Evolutionary conservation across 2,888 invertebrate species (phyloP).

Genomic region (Epistrophe grossulariae): DNA sequence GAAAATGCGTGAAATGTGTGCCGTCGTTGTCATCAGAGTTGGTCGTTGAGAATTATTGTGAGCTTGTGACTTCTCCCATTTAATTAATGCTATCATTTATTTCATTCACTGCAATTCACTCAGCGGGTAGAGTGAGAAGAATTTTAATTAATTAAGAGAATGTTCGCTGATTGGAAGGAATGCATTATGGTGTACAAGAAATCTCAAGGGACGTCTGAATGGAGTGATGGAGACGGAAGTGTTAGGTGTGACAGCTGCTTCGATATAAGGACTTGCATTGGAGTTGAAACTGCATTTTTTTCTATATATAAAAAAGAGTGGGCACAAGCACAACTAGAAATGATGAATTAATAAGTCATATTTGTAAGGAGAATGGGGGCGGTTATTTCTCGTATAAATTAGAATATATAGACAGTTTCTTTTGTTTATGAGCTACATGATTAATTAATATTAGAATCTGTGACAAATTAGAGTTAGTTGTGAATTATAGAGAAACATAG

Average conservation of each 20-base stretch:
- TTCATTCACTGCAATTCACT: slow-evolving; percentile 71
- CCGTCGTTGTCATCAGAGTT: slow-evolving; percentile 5
- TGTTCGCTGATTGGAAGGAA: slow-evolving; percentile 43
- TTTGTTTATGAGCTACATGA: background rate
- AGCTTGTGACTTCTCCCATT: slow-evolving; percentile 50
- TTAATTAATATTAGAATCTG: background rate
- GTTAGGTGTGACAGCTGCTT: slow-evolving; percentile 66
- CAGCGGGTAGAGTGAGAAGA: slow-evolving; percentile 60
- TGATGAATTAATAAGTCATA: slow-evolving; percentile 49
- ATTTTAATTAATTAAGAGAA: slow-evolving; percentile 71
- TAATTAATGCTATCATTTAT: slow-evolving; percentile 58
- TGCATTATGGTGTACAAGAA: slow-evolving; percentile 20
- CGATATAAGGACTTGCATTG: slow-evolving; percentile 69
- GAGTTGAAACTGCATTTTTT: slow-evolving; percentile 21
- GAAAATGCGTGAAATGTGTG: slow-evolving; percentile 69
- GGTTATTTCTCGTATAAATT: background rate
- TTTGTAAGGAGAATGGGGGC: background rate
- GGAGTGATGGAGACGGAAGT: slow-evolving; percentile 63
- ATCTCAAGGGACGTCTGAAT: slow-evolving; percentile 11
- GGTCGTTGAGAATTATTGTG: slow-evolving; percentile 34
- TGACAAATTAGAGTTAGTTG: too few species aligned
- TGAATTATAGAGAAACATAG: too few species aligned
- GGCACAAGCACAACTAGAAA: background rate
- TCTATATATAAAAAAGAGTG: background rate
- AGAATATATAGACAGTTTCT: too few species aligned